Percentiles rank a stretch among this genome's conserved stretches.
Evolutionary conservation across 2,888 invertebrate species (phyloP).

Genomic region (Cheiracanthium punctorium): DNA sequence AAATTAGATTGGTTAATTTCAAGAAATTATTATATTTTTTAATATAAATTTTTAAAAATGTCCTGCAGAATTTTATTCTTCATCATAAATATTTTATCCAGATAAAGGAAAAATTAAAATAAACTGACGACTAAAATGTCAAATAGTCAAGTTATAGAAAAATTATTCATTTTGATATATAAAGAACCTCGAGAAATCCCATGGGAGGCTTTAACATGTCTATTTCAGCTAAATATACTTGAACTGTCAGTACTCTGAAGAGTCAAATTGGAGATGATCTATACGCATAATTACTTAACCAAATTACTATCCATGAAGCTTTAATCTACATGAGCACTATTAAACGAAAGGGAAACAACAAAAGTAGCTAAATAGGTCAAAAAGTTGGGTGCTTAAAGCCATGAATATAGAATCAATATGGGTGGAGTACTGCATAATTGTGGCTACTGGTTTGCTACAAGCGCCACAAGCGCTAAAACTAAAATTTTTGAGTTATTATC

Average conservation of each 20-base stretch:
- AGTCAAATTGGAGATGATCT: conserved; percentile 3
- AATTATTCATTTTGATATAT: not conserved
- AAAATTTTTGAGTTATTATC: no score
- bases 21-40: no score
- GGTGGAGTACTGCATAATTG: conserved; percentile 28
- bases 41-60: no score
- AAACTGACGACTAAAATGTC: conserved; percentile 21
- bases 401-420: conserved; percentile 46
- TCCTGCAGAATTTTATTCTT: no score
- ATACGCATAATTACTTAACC: conserved; percentile 48
- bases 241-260: not conserved
- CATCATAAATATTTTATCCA: no score
- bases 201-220: conserved; percentile 18
- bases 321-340: conserved; percentile 50
- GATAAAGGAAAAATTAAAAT: not conserved
- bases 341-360: not conserved
- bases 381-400: conserved; percentile 31
- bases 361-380: conserved; percentile 32
- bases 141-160: conserved; percentile 29
- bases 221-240: conserved; percentile 40
- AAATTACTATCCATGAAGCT: conserved; percentile 13
- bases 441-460: no score
- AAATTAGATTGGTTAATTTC: no score
- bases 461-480: no score
- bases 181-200: conserved; percentile 17